Base-by-base conservation (phyloP, 2,888 invertebrate species). In the Nymphalis urticae region DNA sequence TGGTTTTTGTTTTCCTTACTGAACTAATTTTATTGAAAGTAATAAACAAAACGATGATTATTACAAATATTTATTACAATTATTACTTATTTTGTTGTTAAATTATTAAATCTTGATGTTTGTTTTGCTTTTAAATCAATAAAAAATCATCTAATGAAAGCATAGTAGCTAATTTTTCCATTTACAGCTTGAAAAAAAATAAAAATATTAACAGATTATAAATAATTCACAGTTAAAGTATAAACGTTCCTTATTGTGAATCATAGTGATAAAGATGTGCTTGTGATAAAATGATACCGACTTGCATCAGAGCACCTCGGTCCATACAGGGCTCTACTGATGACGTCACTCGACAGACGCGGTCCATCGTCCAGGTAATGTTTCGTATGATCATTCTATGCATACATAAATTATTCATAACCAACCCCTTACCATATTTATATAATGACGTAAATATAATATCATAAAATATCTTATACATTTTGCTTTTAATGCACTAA, bases 261-360 rank as follows among this genome's bases (percentile, higher is more conserved):
- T 65, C 53, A 65, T 69, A 72, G 68, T 71, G 67, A 64, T 66
- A 74, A 74, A 66, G 54, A 73, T 70, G 73, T 66, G 63, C 36
- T 66, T 73, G 79, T 83, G 81, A 83, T 79, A 85, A 72, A 72
- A 95, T 95, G 95, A 94, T 95, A 88, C 95, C 95, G 58, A 95
- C 95, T 79, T 96, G 96, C 83, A 95, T 96, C 78, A 91, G 95
- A 82, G 95, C 95, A 60, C 94, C 95, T 76, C 94, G 95, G 75
- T 93, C 94, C 75, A 94, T 95, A 80, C 96, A 96, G 88, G 96
- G 96, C 79, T 96, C 96, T 76, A 95, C 94, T 74, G 96, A 97
- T 89, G 96, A 96, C 88, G 95, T 96, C 87, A 95, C 94, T 64
- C 89, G 94, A 72, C 95, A 95, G 86, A 95, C 94, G 73, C 94